Percentiles rank a stretch among this genome's conserved stretches.
Evolutionary conservation across 2,888 invertebrate genomes (phyloP).

Genomic region (Brenthis hecate): DNA sequence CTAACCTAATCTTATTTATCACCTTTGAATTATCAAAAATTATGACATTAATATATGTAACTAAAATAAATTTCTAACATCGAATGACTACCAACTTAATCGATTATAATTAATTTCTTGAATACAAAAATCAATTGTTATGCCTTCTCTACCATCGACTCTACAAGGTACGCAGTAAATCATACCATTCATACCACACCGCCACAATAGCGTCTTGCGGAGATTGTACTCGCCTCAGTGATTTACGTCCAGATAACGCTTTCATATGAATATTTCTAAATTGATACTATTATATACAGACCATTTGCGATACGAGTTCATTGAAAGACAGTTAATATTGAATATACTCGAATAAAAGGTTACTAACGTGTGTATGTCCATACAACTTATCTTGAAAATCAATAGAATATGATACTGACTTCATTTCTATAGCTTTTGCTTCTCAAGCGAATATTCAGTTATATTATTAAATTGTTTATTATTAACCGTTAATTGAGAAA

Average conservation of each 20-base stretch:
- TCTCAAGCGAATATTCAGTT: too few species aligned
- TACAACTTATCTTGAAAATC: too few species aligned
- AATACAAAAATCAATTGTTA: background rate
- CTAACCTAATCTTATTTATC: too few species aligned
- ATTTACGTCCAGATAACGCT: slow-evolving; percentile 34
- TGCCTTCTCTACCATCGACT: slow-evolving; percentile 4
- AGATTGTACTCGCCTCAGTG: slow-evolving; percentile 34
- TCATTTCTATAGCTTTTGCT: too few species aligned
- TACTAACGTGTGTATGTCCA: too few species aligned
- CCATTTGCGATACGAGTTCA: background rate
- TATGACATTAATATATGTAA: too few species aligned
- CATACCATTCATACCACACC: slow-evolving; percentile 28
- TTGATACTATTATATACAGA: slow-evolving; percentile 6
- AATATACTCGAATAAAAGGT: too few species aligned
- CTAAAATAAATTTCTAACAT: too few species aligned
- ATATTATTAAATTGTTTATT: too few species aligned
- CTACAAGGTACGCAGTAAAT: slow-evolving; percentile 29
- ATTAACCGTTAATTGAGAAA: too few species aligned
- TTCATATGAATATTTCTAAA: slow-evolving; percentile 19
- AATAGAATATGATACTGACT: too few species aligned
- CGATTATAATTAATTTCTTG: background rate
- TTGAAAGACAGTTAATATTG: background rate
- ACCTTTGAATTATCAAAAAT: too few species aligned
- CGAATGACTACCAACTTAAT: background rate
- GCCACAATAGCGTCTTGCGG: slow-evolving; percentile 35